Evolutionary conservation across 2,113 vertebrate species (phyloP).

Genomic region (Chionomys nivalis): DNA sequence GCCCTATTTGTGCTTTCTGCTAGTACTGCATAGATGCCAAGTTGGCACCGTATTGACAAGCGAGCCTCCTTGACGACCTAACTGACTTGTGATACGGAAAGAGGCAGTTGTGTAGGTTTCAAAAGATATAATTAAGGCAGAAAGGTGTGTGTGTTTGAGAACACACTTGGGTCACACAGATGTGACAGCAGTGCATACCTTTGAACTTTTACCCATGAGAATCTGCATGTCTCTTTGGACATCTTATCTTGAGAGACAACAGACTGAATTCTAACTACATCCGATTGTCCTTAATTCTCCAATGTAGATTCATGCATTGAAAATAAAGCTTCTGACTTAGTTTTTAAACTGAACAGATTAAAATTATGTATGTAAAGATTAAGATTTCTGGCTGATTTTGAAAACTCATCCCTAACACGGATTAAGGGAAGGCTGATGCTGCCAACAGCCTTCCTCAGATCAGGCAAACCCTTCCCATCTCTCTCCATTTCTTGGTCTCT

Average conservation of each 20-base stretch:
- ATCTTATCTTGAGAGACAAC: background rate
- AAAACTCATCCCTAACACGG: background rate
- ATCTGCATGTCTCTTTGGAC: background rate
- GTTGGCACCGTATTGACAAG: background rate
- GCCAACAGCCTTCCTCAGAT: background rate
- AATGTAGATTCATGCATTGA: background rate
- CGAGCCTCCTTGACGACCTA: background rate
- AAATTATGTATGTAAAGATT: background rate
- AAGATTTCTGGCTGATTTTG: background rate
- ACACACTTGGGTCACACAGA: background rate
- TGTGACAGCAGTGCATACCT: background rate
- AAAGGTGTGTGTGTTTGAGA: background rate
- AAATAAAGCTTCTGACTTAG: background rate
- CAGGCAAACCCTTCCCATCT: background rate
- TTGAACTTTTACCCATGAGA: background rate
- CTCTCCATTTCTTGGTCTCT: background rate
- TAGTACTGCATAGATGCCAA: background rate
- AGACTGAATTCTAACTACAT: background rate
- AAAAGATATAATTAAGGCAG: background rate
- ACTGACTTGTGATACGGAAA: background rate
- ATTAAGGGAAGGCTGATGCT: background rate
- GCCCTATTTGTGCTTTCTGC: background rate
- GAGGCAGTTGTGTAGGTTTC: background rate
- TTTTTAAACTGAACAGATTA: background rate
- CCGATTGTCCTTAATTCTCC: background rate